phyloP scores from a whole-genome alignment of 2,113 vertebrate species.

The Electrona antarctica region DNA sequence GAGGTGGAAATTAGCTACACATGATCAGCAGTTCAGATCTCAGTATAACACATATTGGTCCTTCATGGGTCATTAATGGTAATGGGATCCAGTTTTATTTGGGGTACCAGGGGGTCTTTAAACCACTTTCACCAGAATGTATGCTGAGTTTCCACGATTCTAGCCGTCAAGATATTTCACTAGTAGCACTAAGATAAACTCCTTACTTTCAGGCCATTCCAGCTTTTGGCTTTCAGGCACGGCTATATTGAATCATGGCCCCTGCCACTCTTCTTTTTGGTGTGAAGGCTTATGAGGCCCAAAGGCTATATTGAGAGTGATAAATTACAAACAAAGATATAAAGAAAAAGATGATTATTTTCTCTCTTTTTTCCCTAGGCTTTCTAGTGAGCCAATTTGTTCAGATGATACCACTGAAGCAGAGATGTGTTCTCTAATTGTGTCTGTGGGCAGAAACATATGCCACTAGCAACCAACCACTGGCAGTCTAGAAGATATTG shows the following conservation, averaged over 20 bases:
- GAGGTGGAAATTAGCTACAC: slow-evolving; percentile 64
- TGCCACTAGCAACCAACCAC: background rate
- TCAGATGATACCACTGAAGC: slow-evolving; percentile 15
- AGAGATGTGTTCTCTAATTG: background rate
- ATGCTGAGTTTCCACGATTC: slow-evolving; percentile 45
- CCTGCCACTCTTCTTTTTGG: slow-evolving; percentile 20
- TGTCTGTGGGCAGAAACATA: no score
- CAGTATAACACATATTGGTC: slow-evolving; percentile 55
- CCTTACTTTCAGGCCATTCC: slow-evolving; percentile 4
- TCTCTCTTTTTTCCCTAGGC: slow-evolving; percentile 36
- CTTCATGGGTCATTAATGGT: slow-evolving; percentile 57
- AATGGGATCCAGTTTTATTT: slow-evolving; percentile 42
- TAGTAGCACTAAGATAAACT: background rate
- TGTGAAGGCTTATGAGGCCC: slow-evolving; percentile 40
- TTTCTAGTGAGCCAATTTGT: slow-evolving; percentile 32
- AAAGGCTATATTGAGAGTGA: slow-evolving; percentile 35
- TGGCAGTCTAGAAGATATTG: background rate
- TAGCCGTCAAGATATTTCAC: slow-evolving; percentile 8
- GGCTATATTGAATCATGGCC: slow-evolving; percentile 27
- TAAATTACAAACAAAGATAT: slow-evolving; percentile 51
- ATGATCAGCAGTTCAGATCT: slow-evolving; percentile 52
- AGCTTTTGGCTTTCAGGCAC: background rate
- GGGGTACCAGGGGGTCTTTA: slow-evolving; percentile 32
- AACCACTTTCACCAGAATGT: slow-evolving; percentile 25
- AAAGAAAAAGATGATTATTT: slow-evolving; percentile 16